Evolutionary conservation across 37 sponge, comb jelly and placozoan species (phyloP).

Genomic region (Axinella damicornis): DNA sequence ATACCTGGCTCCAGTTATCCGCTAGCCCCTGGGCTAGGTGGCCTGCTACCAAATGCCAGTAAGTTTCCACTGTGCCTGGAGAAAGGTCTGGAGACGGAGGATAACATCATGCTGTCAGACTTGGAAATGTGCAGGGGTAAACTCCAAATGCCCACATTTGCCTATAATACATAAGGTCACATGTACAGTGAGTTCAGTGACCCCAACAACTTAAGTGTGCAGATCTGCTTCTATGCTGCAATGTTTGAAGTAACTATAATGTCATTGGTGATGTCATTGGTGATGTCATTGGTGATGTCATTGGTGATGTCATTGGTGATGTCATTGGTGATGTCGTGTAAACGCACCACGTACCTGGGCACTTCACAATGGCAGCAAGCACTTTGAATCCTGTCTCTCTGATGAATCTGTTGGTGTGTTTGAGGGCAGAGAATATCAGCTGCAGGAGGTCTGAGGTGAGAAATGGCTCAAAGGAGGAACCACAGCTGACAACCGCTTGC

Average conservation of each 20-base stretch:
- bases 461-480: constrained; percentile 68
- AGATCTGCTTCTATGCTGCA: too few relatives aligned
- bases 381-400: constrained; percentile 88
- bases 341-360: constrained; percentile 36
- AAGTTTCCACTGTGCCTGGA: background rate
- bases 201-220: too few relatives aligned
- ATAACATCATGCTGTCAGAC: too few relatives aligned
- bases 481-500: constrained; percentile 73
- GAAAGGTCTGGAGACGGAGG: constrained; percentile 8
- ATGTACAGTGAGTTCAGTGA: too few relatives aligned
- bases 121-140: too few relatives aligned
- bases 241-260: too few relatives aligned
- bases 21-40: constrained; percentile 81
- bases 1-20: constrained; percentile 98
- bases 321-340: too few relatives aligned
- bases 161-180: too few relatives aligned
- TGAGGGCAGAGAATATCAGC: constrained; percentile 74
- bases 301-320: too few relatives aligned
- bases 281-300: too few relatives aligned
- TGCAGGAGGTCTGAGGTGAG: constrained; percentile 81
- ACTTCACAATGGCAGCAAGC: constrained; percentile 59
- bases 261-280: too few relatives aligned
- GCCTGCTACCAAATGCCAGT: constrained; percentile 53
- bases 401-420: constrained; percentile 95
- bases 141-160: too few relatives aligned